phyloP scores from a whole-genome alignment of 2,797 vertebrate genomes.

The Microhierax caerulescens region DNA sequence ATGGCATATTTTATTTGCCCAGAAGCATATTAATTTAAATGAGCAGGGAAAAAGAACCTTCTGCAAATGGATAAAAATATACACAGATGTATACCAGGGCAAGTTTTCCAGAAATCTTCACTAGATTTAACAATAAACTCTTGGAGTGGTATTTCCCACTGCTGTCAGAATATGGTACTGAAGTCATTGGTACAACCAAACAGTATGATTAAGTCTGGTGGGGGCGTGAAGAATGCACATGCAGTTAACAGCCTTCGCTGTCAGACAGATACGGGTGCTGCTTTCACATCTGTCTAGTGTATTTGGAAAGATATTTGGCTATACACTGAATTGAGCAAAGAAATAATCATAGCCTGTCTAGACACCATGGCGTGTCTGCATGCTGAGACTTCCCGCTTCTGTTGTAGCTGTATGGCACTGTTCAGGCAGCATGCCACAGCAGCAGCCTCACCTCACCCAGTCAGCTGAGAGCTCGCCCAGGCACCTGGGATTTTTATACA shows the following conservation, averaged over 20 bases:
- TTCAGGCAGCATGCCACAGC: not conserved
- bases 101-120: not conserved
- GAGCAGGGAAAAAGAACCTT: fast-evolving
- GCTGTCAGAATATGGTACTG: not conserved
- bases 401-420: fast-evolving
- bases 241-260: not conserved
- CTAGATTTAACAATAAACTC: not conserved
- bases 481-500: not conserved
- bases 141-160: not conserved
- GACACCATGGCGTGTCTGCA: not conserved
- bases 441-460: not conserved
- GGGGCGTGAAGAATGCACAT: fast-evolving
- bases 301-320: not conserved
- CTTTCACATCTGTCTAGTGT: not conserved
- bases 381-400: not conserved
- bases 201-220: fast-evolving
- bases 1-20: not conserved
- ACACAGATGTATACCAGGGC: not conserved
- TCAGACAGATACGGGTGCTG: fast-evolving
- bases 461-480: not conserved
- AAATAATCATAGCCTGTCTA: not conserved
- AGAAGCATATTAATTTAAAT: not conserved
- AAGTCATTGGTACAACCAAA: not conserved
- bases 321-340: not conserved
- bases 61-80: not conserved